Evolutionary conservation across 2,888 invertebrate species (phyloP), one percentile per base, ranked within the genome.

Genomic region (Rotaria magnacalcarata): DNA sequence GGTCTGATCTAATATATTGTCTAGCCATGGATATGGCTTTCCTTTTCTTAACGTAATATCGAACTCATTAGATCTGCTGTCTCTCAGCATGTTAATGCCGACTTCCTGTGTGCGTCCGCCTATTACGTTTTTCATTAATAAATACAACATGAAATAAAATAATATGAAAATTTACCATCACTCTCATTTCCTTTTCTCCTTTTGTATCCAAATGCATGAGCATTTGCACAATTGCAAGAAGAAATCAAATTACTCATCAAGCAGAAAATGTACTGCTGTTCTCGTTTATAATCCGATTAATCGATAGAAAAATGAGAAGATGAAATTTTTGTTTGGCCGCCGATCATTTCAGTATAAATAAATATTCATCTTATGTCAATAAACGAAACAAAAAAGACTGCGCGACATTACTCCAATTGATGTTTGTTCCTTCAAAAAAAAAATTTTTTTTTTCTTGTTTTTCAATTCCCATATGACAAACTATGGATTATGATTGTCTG

Each of bases 141-240:
- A 34, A n/a, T 34, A 16, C 24, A 34, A 16, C 34, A 67, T 67
- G 67, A 27, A 67, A 67, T 67, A 67, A 67, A 67, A 41, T 16
- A 56, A 34, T 19, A 54, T 54, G 5, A 67, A 67, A 67, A 67
- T 67, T 67, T 34, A 67, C 67, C 67, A 67, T 67, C 67, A 67
- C 67, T 67, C 67, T 67, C 34, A 67, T 67, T 67, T 67, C 67
- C 67, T 67, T 67, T 67, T 67, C 67, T 67, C 16, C 16, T 67
- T 60, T 60, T 7, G 10, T 60, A 27, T 67, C 67, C 67, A 34
- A 67, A 41, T 19, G 34, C 67, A 34, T 19, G 34, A 67, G 34
- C 67, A 67, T 67, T 67, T 34, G 19, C 67, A 34, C 67, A 41
- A 67, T 41, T 67, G 27, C 67, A 16, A 34, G 67, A 16, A 4